A percentile compares a stretch with the other conserved stretches of the same genome.
phyloP scores from a whole-genome alignment of 2,113 vertebrate species.

The Burhinus oedicnemus region DNA sequence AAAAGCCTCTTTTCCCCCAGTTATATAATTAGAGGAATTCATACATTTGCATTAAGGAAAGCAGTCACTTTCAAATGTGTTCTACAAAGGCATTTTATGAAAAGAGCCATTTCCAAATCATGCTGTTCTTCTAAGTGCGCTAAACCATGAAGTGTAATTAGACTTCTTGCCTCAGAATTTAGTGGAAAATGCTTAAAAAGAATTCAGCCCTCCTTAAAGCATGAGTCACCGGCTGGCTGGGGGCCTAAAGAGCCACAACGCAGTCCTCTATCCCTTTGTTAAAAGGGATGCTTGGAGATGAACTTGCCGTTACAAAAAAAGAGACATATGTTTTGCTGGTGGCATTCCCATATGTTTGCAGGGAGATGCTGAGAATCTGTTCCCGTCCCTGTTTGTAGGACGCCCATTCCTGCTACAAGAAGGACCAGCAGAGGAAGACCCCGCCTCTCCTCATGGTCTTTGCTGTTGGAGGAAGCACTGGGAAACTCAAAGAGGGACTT shows the following conservation, averaged over 20 bases:
- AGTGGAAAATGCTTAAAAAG: not conserved
- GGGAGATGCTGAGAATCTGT: not conserved
- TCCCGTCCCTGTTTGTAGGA: not conserved
- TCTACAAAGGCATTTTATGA: conserved; percentile 34
- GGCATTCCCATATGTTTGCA: not conserved
- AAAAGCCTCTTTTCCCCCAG: not conserved
- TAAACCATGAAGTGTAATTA: conserved; percentile 63
- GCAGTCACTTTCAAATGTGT: conserved; percentile 42
- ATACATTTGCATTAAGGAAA: conserved; percentile 55
- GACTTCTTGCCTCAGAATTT: conserved; percentile 52
- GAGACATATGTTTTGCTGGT: not conserved
- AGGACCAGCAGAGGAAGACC: not conserved
- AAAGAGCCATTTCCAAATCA: conserved; percentile 55
- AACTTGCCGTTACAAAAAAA: not conserved
- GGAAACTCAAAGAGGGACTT: not conserved
- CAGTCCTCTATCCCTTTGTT: not conserved
- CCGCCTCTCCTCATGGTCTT: not conserved
- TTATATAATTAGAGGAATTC: conserved; percentile 56
- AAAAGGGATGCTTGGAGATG: not conserved
- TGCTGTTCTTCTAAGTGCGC: conserved; percentile 50
- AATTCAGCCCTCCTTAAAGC: not conserved
- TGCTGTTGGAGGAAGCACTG: not conserved
- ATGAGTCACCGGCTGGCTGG: not conserved
- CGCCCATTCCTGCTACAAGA: not conserved
- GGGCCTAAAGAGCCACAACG: not conserved